Conservation (phyloP, 2,113 vertebrate genomes). For the Cryptotis parvus region DNA sequence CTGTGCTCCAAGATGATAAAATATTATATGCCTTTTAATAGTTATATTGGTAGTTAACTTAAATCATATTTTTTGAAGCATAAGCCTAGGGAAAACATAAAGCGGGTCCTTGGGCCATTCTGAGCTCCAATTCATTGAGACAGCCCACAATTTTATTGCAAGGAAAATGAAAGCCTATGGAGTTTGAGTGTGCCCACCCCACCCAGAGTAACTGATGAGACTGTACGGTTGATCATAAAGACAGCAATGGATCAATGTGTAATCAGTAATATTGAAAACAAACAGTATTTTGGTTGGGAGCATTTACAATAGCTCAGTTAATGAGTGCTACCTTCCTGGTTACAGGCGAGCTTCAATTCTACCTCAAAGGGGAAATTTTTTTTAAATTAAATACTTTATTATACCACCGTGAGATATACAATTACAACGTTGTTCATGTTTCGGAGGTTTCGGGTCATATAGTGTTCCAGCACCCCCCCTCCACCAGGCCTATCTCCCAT, state of each 20-base stretch:
- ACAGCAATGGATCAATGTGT: background rate
- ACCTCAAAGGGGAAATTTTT: background rate
- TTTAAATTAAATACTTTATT: no score
- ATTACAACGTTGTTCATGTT: no score
- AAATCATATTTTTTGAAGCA: constrained; percentile 7
- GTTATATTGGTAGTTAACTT: background rate
- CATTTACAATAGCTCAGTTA: background rate
- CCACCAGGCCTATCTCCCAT: no score
- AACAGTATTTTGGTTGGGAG: background rate
- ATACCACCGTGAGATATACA: no score
- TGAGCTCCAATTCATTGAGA: constrained; percentile 40
- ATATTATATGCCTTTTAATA: constrained; percentile 4
- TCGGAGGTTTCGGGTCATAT: no score
- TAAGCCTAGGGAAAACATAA: background rate
- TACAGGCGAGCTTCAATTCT: background rate
- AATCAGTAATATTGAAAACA: background rate
- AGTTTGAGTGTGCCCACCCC: background rate
- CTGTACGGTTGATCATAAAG: background rate
- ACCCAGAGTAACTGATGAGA: constrained; percentile 34
- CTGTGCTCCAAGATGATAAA: constrained; percentile 46
- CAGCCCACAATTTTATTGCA: background rate
- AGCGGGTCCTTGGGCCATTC: background rate
- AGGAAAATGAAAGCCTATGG: constrained; percentile 1
- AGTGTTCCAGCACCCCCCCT: no score
- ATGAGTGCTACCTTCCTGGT: background rate